These are phyloP conservation scores for Calliopsis andreniformis DNA, from an alignment of 1,140 invertebrate genomes.

Conservation along the genomic window DNA sequence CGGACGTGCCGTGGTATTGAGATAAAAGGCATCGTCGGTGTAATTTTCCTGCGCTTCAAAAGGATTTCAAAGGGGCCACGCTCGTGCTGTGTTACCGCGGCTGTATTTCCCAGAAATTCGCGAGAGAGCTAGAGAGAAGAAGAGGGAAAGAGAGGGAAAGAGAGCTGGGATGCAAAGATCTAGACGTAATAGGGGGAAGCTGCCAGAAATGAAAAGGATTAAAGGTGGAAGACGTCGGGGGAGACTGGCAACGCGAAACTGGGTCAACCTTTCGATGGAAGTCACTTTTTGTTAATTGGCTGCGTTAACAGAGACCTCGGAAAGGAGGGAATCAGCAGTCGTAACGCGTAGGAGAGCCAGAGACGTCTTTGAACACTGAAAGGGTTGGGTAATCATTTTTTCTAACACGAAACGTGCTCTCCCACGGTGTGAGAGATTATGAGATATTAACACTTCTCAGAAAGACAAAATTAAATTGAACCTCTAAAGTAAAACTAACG, in stretches of 20 bases:
- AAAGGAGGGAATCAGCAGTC: not conserved
- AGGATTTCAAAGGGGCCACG: slow-evolving; percentile 56
- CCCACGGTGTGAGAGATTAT: too few relatives aligned
- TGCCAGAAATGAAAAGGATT: slow-evolving; percentile 43
- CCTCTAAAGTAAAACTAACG: too few relatives aligned
- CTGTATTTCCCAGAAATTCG: slow-evolving; percentile 43
- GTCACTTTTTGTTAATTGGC: slow-evolving; percentile 14
- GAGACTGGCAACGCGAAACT: slow-evolving; percentile 32
- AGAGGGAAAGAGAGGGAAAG: not conserved
- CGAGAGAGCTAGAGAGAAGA: not conserved
- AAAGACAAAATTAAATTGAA: too few relatives aligned
- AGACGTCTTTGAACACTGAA: too few relatives aligned
- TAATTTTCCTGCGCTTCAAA: slow-evolving; percentile 45
- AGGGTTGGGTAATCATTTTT: too few relatives aligned
- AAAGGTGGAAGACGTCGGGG: slow-evolving; percentile 32
- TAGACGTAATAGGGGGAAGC: not conserved
- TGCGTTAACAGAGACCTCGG: not conserved
- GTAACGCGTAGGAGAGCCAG: not conserved
- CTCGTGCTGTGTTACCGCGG: slow-evolving; percentile 16
- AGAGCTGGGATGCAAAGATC: slow-evolving; percentile 11
- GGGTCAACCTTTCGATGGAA: slow-evolving; percentile 52
- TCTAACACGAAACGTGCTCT: too few relatives aligned
- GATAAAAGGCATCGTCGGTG: slow-evolving; percentile 55
- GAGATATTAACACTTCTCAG: too few relatives aligned
- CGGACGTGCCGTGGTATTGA: not conserved